Conservation (phyloP, 2,888 invertebrate genomes). For the Sisyra nigra region DNA sequence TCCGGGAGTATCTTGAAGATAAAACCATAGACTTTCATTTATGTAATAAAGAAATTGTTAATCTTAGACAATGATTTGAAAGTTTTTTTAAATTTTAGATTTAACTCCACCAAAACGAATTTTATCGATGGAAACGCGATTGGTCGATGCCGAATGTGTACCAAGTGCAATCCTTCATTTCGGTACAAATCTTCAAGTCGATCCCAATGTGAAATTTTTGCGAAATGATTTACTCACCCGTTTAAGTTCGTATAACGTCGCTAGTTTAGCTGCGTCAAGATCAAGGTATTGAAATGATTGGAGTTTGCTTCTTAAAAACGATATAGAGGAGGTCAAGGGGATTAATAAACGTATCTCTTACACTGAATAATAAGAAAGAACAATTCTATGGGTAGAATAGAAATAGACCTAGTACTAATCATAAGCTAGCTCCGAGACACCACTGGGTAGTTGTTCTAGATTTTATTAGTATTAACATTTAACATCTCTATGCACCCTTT, state of each 20-base stretch:
- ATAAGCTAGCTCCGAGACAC: too few species aligned
- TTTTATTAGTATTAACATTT: too few species aligned
- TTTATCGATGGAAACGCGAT: constrained; percentile 40
- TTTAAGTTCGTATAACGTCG: constrained; percentile 47
- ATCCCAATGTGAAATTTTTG: constrained; percentile 30
- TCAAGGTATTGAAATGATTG: constrained; percentile 37
- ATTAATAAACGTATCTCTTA: too few species aligned
- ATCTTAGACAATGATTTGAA: constrained; percentile 3
- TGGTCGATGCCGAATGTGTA: constrained; percentile 58
- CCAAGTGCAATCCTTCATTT: constrained; percentile 66
- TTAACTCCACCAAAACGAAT: constrained; percentile 68
- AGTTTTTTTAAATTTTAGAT: constrained; percentile 34
- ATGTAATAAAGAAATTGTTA: constrained; percentile 41
- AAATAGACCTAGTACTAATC: too few species aligned
- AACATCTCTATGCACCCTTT: too few species aligned
- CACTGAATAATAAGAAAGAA: too few species aligned
- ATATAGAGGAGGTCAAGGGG: background rate
- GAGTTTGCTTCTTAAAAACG: too few species aligned
- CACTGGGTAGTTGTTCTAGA: too few species aligned
- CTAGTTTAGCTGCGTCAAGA: constrained; percentile 49
- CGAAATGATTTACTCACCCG: constrained; percentile 41
- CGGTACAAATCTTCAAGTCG: constrained; percentile 30
- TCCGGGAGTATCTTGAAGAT: constrained; percentile 50
- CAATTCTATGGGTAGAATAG: too few species aligned
- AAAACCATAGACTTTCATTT: constrained; percentile 54